These are phyloP conservation scores for Antigone vipio DNA, from an alignment of 2,113 vertebrate species.

Conservation along the genomic window DNA sequence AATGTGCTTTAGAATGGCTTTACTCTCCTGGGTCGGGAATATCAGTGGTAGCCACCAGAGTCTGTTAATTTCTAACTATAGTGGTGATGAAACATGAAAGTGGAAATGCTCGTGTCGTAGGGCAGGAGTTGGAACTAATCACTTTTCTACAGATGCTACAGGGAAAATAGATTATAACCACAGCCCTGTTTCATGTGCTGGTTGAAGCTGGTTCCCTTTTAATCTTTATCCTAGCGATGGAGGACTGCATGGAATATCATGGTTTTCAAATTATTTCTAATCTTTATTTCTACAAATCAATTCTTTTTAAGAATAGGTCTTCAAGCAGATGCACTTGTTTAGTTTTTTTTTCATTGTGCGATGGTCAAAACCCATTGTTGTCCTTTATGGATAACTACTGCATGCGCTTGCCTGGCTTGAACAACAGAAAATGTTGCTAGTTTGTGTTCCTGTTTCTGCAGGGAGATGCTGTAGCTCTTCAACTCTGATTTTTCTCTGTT, in stretches of 20 bases:
- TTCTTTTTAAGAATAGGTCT: neutral
- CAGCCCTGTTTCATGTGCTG: neutral
- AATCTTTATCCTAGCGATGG: neutral
- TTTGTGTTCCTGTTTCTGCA: neutral
- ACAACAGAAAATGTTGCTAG: neutral
- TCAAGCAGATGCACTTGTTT: neutral
- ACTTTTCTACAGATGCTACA: neutral
- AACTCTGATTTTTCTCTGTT: neutral
- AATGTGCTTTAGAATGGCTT: neutral
- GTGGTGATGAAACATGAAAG: slow-evolving; percentile 10
- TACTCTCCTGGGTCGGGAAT: neutral
- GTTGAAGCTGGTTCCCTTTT: neutral
- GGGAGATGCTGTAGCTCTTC: neutral
- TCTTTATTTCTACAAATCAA: neutral
- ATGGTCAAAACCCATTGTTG: neutral
- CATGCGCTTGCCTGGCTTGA: neutral
- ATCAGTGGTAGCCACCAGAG: neutral
- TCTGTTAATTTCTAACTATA: neutral
- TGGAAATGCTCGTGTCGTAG: neutral
- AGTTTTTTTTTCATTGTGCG: neutral
- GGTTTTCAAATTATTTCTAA: neutral
- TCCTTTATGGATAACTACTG: neutral
- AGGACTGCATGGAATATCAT: neutral
- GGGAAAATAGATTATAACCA: neutral
- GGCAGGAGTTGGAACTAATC: slow-evolving; percentile 2